A percentile compares a stretch with the other conserved stretches of the same genome.
phyloP scores from a whole-genome alignment of 2,113 vertebrate genomes.

The Prolemur simus region DNA sequence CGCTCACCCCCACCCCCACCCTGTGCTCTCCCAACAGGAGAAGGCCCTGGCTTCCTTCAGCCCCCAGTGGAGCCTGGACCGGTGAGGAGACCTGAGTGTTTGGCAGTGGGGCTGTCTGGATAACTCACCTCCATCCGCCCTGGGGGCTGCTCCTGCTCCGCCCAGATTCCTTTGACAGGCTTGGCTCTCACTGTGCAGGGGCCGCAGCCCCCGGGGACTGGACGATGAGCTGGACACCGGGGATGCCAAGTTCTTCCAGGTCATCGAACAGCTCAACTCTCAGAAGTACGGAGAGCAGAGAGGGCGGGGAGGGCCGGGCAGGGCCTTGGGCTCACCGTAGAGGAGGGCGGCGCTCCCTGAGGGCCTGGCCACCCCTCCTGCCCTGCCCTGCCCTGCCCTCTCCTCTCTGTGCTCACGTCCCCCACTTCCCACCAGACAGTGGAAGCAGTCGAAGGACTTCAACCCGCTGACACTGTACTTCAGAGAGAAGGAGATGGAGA shows the following conservation, averaged over 20 bases:
- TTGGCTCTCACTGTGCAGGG: slow-evolving; percentile 64
- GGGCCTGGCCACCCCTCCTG: background rate
- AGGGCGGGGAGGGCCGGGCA: background rate
- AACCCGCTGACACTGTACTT: slow-evolving; percentile 82
- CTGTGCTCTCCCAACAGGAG: slow-evolving; percentile 70
- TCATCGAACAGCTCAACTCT: slow-evolving; percentile 83
- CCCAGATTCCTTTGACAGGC: background rate
- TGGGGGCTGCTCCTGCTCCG: background rate
- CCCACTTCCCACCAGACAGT: slow-evolving; percentile 73
- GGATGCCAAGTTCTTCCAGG: slow-evolving; percentile 82
- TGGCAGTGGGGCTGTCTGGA: background rate
- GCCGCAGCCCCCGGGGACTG: slow-evolving; percentile 70
- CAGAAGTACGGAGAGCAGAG: slow-evolving; percentile 76
- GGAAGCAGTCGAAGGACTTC: slow-evolving; percentile 83
- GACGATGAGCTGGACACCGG: slow-evolving; percentile 80
- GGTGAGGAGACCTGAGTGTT: slow-evolving; percentile 67
- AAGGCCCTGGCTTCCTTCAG: slow-evolving; percentile 76
- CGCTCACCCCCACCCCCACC: background rate
- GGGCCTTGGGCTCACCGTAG: too few relatives aligned
- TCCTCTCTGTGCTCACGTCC: background rate
- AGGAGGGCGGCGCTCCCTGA: background rate
- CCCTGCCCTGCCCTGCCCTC: background rate
- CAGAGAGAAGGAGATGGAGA: slow-evolving; percentile 80
- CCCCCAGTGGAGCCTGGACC: slow-evolving; percentile 78
- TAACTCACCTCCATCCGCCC: background rate